Conservation (phyloP, 2,797 vertebrate genomes). For the Bovichtus variegatus region DNA sequence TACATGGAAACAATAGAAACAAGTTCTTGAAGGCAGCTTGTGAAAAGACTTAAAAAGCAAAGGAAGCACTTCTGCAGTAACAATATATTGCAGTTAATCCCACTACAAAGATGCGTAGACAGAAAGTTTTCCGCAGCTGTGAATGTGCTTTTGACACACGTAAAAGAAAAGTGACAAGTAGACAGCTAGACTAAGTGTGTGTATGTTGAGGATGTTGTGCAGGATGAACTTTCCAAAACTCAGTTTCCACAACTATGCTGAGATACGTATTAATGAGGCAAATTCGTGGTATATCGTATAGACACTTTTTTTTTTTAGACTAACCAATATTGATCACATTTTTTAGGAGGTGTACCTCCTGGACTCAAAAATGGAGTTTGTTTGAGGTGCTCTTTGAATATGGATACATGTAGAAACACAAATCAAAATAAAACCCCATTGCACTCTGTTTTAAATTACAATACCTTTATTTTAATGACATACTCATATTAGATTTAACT, state of each 20-base stretch:
- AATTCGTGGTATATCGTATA: neutral
- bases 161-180: constrained; percentile 19
- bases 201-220: neutral
- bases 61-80: neutral
- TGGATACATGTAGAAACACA: too few relatives aligned
- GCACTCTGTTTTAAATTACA: too few relatives aligned
- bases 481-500: too few relatives aligned
- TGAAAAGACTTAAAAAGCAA: constrained; percentile 6
- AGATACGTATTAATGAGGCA: neutral
- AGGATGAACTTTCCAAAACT: neutral
- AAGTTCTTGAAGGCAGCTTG: constrained; percentile 19
- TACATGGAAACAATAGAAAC: neutral
- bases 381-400: too few relatives aligned
- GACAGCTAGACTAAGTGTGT: neutral
- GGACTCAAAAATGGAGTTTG: too few relatives aligned
- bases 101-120: neutral
- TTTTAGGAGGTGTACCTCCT: too few relatives aligned
- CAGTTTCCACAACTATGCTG: neutral
- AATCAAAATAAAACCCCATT: too few relatives aligned
- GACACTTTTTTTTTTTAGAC: too few relatives aligned
- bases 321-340: too few relatives aligned
- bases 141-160: constrained; percentile 29
- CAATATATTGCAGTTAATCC: constrained; percentile 11
- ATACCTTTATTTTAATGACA: too few relatives aligned
- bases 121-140: constrained; percentile 3